Evolutionary conservation across 2,797 vertebrate genomes (phyloP).

Genomic region (Acanthurus lineatus): DNA sequence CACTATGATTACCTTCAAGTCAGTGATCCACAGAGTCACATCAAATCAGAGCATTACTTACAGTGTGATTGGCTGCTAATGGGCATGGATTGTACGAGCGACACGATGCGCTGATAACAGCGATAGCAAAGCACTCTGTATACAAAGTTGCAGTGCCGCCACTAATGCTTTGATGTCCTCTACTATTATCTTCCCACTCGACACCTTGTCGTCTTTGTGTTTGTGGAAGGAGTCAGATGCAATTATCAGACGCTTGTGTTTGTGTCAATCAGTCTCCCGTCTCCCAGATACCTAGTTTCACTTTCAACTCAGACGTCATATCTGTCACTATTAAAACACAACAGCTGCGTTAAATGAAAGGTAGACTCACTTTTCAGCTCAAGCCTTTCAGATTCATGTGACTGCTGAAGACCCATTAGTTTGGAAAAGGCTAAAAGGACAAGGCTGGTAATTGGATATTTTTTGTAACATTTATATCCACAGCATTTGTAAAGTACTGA

Average conservation of each 20-base stretch:
- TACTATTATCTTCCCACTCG: constrained; percentile 65
- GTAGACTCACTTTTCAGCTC: constrained; percentile 7
- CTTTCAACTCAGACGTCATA: constrained; percentile 47
- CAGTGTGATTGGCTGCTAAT: constrained; percentile 56
- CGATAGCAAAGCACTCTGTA: constrained; percentile 42
- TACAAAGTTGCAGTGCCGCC: constrained; percentile 45
- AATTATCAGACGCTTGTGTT: constrained; percentile 62
- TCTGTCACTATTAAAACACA: constrained; percentile 48
- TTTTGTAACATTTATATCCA: constrained; percentile 18
- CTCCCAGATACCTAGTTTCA: constrained; percentile 42
- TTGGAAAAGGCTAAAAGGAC: constrained; percentile 24
- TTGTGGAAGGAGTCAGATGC: constrained; percentile 63
- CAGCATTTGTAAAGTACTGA: constrained; percentile 2
- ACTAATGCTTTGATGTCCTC: constrained; percentile 66
- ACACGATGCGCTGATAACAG: constrained; percentile 34
- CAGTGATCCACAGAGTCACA: constrained; percentile 61
- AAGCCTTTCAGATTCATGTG: constrained; percentile 20
- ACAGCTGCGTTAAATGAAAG: constrained; percentile 34
- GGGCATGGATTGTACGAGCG: constrained; percentile 46
- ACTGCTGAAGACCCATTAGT: constrained; percentile 31
- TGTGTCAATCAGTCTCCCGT: constrained; percentile 58
- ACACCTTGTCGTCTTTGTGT: constrained; percentile 65
- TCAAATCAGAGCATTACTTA: constrained; percentile 57
- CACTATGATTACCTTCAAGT: constrained; percentile 58
- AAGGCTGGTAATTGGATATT: constrained; percentile 36